These are phyloP conservation scores for Equus przewalskii DNA, from an alignment of 2,113 vertebrate species.

Conservation along the genomic window DNA sequence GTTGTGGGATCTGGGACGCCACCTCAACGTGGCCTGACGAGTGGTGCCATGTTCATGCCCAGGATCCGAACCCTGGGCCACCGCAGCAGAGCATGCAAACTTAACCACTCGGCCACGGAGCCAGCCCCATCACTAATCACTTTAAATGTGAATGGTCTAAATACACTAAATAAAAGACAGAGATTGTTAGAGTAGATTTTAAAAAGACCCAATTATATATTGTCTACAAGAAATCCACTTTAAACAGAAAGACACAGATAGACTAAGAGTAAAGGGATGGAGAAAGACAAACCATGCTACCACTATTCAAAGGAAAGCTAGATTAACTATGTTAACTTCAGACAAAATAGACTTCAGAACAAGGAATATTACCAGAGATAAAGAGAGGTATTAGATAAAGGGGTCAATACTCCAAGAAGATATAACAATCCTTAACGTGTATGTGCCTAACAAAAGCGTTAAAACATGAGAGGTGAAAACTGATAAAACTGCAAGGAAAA, in stretches of 20 bases:
- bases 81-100: too few relatives aligned
- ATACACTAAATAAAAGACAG: slow-evolving; percentile 42
- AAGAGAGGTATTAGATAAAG: not conserved
- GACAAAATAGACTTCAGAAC: not conserved
- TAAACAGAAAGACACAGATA: not conserved
- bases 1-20: too few relatives aligned
- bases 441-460: not conserved
- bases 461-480: slow-evolving; percentile 8
- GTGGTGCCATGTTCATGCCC: too few relatives aligned
- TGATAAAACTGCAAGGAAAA: slow-evolving; percentile 16
- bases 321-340: not conserved
- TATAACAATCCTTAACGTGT: not conserved
- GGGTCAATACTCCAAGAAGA: not conserved
- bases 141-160: slow-evolving; percentile 66
- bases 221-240: not conserved
- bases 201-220: not conserved
- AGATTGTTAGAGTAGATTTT: not conserved
- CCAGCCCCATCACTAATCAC: not conserved
- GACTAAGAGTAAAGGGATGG: not conserved
- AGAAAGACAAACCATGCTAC: not conserved
- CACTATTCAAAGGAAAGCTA: slow-evolving; percentile 5
- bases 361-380: slow-evolving; percentile 10
- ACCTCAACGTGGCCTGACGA: too few relatives aligned
- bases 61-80: too few relatives aligned
- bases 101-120: too few relatives aligned